Evolutionary conservation across 1,140 invertebrate species (phyloP), one percentile per base, ranked within the genome.

Genomic region (Bombus balteatus): DNA sequence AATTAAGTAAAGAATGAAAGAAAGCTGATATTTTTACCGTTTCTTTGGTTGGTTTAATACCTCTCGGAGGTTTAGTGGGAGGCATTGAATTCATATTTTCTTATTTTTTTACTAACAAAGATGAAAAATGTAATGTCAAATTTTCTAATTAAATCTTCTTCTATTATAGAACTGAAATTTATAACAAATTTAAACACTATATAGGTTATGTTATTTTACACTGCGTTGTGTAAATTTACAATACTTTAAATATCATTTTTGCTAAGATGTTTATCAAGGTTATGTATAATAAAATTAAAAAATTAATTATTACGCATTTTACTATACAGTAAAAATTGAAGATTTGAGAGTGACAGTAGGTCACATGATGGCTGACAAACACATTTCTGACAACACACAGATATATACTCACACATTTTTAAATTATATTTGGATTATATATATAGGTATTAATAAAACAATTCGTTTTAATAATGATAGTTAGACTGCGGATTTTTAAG

Each of bases 41-140:
- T 96, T 98, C 97, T 95, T 97, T 98, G 34, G 97, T 96, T 91
- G 97, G 96, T 96, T 98, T 98, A 68, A 98, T 97, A 32, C 97
- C 97, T 90, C 97, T 95, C 3, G 97, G 97, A 92, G 97, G 97
- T 94, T 98, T 98, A 62, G 97, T 96, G 53, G 97, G 97, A 81
- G 97, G 97, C 71, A 85, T 82, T 4, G 83, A 85, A 82, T 83
- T 90, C 90, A 91, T 91, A n/a, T 70, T 87, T 6, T 76, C 18
- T 41, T 59, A 2, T 1, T 41, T 41, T 78, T 37, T 71, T 9
- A 65, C 5, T 15, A 10, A 6, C 13, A 71, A 13, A 6, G 32
- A 12, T 32, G 28, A n/a, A 34, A 47, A 34, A 0, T 15, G 4
- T n/a, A 22, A 62, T 62, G 28, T 66, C 8, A 53, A 53, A 77